Base-by-base conservation (phyloP, 2,888 invertebrate genomes). In the Peribatodes rhomboidaria region DNA sequence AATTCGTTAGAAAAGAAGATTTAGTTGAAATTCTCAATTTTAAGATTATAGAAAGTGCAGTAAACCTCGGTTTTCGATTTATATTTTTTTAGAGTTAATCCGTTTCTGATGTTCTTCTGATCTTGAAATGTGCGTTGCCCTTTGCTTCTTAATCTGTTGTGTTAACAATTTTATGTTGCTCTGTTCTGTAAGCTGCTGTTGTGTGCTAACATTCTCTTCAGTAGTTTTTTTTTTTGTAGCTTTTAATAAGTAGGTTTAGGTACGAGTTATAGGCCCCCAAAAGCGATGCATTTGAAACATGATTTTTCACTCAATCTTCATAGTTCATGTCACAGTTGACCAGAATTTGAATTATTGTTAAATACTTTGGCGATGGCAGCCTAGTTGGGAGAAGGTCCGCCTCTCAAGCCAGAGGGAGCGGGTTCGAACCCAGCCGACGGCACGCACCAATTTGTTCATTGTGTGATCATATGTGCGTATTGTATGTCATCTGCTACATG, bases 111-210 rank as follows among this genome's bases (percentile, higher is more conserved):
- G 31, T n/a, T n/a, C n/a, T n/a, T n/a, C n/a, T n/a, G 37, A 46
- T 50, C 14, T 39, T 49, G 49, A 16, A 52, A 44, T 44, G 11
- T 16, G 1, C 49, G 50, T 11, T 31, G 27, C 42, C 39, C 35
- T 47, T 55, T 50, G 50, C 39, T 57, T 50, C n/a, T 46, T 58
- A 33, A 46, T 50, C 16, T 58, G 31, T 58, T 58, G 61, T 66
- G 54, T 55, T 58, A 59, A 66, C 35, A 57, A 60, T 44, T 33
- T 59, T 70, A 46, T 42, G 54, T 66, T 50, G 58, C 62, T 58
- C 10, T 46, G 13, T 57, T 22, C 68, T 64, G 70, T 70, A 67
- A 69, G 70, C 67, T 67, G 62, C 52, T 70, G 18, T 67, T 61
- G 54, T 47, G 41, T 62, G 68, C 63, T 67, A 63, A 65, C 52